phyloP scores from a whole-genome alignment of 2,888 invertebrate genomes.

The Drosophila meridiana region DNA sequence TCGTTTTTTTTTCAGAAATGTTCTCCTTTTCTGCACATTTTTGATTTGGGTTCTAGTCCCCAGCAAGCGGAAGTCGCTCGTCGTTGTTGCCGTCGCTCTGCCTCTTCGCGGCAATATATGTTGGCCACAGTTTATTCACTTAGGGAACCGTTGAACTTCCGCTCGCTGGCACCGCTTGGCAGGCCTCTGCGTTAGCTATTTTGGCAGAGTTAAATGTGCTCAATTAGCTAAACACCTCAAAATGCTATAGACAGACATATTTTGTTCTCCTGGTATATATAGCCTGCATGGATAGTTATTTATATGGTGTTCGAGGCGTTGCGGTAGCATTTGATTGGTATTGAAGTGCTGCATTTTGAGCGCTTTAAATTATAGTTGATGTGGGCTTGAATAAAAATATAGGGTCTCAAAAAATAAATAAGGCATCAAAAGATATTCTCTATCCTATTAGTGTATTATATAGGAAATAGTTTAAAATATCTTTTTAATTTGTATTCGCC shows the following conservation, averaged over 20 bases:
- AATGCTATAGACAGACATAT: background rate
- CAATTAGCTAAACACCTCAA: conserved; percentile 53
- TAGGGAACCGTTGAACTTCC: conserved; percentile 69
- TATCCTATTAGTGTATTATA: background rate
- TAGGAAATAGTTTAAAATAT: background rate
- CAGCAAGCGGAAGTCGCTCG: conserved; percentile 58
- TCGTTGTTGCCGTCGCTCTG: conserved; percentile 36
- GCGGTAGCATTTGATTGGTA: conserved; percentile 9
- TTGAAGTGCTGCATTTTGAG: background rate
- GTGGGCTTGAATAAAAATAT: background rate
- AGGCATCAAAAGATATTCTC: background rate
- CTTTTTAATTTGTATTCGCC: too few species aligned
- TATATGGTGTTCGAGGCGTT: conserved; percentile 1
- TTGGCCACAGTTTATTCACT: conserved; percentile 74
- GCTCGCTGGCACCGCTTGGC: conserved; percentile 50
- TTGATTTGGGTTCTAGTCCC: conserved; percentile 39
- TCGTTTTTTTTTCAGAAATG: background rate
- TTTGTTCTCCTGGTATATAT: background rate
- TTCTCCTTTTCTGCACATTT: conserved; percentile 10
- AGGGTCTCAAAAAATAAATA: too few species aligned
- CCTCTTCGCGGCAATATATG: conserved; percentile 27
- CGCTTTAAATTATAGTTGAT: background rate
- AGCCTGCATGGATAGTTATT: background rate
- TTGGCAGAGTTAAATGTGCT: conserved; percentile 42
- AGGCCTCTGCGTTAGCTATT: conserved; percentile 30